Base-by-base conservation (phyloP, 2,113 vertebrate genomes). In the Emydura subglobosa region DNA sequence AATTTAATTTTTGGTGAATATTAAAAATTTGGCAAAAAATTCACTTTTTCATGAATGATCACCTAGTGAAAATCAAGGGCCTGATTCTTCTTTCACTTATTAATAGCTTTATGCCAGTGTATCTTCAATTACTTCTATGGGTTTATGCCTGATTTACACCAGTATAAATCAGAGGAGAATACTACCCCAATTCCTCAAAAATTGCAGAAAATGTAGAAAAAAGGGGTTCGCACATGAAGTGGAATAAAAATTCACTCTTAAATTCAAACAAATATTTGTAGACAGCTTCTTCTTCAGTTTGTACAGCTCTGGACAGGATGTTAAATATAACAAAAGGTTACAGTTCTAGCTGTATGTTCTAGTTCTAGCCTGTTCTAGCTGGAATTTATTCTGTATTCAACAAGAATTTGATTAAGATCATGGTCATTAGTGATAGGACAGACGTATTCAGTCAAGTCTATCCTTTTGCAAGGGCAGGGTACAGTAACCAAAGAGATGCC, bases 321-420 rank as follows among this genome's bases (percentile, higher is more conserved):
- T 61, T 87, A 76, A 0, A 0, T 27, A 72, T 93, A 87, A 17
- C 78, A 89, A 74, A 92, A 21, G 80, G 81, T 95, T 79, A 55
- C 49, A 14, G 82, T 87, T 88, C 39, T 39, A 39, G 39, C 39
- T 39, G 39, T 39, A 39, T 39, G 39, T 39, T 39, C 39, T 39
- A 39, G 39, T 39, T 39, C 39, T 39, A 39, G 81, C 86, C 74
- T 51, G 57, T 88, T 53, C 50, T 6, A 92, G 29, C 53, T 93
- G 65, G 51, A 94, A 91, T 72, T 85, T 87, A 83, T 93, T 94
- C 97, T 94, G 5, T 39, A 80, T 93, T 91, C 85, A 29, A 5
- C 84, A 79, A 72, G 49, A 57, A 91, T 57, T 74, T 91, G 42
- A 5, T 65, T 27, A 85, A 84, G 53, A 89, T 89, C 49, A 94